Evolutionary conservation across 2,888 invertebrate species (phyloP).

Genomic region (Spialia ferax): DNA sequence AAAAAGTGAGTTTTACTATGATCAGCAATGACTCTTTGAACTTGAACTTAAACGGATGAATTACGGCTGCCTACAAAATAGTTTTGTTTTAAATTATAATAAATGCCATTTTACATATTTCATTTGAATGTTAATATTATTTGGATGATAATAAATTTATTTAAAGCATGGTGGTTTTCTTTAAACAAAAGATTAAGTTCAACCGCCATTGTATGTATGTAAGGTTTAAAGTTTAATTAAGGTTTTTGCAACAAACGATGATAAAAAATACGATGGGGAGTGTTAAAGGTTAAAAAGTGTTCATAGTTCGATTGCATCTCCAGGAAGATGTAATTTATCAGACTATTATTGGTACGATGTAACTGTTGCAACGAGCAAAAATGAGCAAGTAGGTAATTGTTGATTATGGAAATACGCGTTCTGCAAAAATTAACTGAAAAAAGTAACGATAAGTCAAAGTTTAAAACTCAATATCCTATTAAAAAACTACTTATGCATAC

Average conservation of each 20-base stretch:
- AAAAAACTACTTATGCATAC: too few relatives aligned
- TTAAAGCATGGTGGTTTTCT: constrained; percentile 63
- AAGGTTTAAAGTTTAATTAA: too few relatives aligned
- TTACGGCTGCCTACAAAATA: neutral
- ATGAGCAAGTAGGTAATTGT: too few relatives aligned
- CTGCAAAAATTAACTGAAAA: too few relatives aligned
- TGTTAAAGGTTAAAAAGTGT: too few relatives aligned
- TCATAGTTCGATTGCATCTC: constrained; percentile 41
- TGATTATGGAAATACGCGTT: too few relatives aligned
- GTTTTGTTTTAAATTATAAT: constrained; percentile 6
- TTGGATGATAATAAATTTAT: constrained; percentile 19
- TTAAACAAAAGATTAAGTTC: constrained; percentile 42
- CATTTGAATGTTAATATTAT: constrained; percentile 1
- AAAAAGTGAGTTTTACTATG: constrained; percentile 67
- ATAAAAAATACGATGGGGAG: too few relatives aligned
- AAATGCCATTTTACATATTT: neutral
- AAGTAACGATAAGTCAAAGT: too few relatives aligned
- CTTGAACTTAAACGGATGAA: too few relatives aligned
- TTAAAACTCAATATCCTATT: too few relatives aligned
- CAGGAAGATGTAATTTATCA: neutral
- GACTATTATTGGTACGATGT: neutral
- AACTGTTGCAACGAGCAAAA: too few relatives aligned
- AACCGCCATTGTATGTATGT: constrained; percentile 56
- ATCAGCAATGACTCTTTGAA: constrained; percentile 52
- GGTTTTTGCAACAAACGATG: constrained; percentile 49